Conservation (phyloP, 2,888 invertebrate species). For the Erebia palarica region DNA sequence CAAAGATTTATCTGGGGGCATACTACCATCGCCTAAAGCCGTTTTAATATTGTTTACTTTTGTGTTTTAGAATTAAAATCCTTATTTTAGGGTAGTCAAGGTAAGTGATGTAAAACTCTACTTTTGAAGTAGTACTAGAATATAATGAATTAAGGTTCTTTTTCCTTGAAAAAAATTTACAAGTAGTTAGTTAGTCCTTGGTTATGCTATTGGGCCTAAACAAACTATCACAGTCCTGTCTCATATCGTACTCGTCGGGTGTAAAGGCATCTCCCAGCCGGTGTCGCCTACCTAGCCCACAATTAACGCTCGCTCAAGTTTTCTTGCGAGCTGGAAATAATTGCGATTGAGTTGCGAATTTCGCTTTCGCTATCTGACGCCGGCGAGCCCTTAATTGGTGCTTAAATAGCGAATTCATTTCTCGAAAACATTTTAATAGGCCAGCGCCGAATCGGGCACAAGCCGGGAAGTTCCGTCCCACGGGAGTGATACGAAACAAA, state of each 20-base stretch:
- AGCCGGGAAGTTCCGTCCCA: slow-evolving; percentile 26
- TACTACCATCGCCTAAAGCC: too few species aligned
- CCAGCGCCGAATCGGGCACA: slow-evolving; percentile 31
- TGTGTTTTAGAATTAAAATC: too few species aligned
- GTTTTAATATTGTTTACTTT: too few species aligned
- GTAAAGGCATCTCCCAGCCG: slow-evolving; percentile 28
- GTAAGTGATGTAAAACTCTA: too few species aligned
- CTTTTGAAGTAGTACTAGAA: too few species aligned
- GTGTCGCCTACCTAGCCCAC: slow-evolving; percentile 50
- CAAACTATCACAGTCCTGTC: too few species aligned
- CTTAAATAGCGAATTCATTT: slow-evolving; percentile 66
- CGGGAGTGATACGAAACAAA: slow-evolving; percentile 33
- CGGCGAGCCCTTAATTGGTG: slow-evolving; percentile 63
- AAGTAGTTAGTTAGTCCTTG: too few species aligned
- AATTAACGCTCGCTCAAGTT: slow-evolving; percentile 68
- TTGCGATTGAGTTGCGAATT: slow-evolving; percentile 72
- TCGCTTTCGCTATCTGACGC: slow-evolving; percentile 67
- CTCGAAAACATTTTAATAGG: slow-evolving; percentile 50
- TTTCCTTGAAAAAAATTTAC: too few species aligned
- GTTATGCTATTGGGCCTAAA: too few species aligned
- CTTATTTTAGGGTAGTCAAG: too few species aligned
- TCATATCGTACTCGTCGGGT: slow-evolving; percentile 1
- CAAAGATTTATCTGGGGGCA: neutral
- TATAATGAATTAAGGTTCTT: too few species aligned
- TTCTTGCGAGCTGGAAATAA: slow-evolving; percentile 71